These are phyloP conservation scores for Trachelus stipa DNA, from an alignment of 2,888 invertebrate genomes.

Conservation along the genomic window DNA sequence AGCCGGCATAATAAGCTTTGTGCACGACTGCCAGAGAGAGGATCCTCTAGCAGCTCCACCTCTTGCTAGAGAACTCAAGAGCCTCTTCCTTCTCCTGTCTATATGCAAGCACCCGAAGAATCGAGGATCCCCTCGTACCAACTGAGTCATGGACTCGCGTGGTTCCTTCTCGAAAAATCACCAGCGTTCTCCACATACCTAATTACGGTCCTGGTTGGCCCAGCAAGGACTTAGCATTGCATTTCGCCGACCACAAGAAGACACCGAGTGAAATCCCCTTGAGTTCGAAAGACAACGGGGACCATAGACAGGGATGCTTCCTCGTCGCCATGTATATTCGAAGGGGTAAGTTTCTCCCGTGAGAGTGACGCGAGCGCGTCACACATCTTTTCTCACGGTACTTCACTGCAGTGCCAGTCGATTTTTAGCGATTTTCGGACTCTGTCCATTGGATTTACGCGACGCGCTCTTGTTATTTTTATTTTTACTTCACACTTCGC, in stretches of 20 bases:
- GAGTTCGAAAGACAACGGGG: background rate
- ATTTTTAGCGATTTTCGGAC: background rate
- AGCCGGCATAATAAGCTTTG: slow-evolving; percentile 59
- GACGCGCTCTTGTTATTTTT: background rate
- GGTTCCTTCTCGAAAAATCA: slow-evolving; percentile 3
- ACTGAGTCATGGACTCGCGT: background rate
- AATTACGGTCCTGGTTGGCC: background rate
- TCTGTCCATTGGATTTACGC: background rate
- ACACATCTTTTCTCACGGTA: background rate
- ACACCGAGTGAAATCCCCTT: background rate
- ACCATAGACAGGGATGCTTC: background rate
- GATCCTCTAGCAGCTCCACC: slow-evolving; percentile 31
- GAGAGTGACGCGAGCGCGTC: background rate
- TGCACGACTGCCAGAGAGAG: slow-evolving; percentile 43
- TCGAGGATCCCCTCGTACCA: slow-evolving; percentile 36
- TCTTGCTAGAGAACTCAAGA: slow-evolving; percentile 28
- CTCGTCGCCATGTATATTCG: too few relatives aligned
- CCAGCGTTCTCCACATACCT: background rate
- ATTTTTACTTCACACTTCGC: background rate
- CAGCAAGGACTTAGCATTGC: background rate
- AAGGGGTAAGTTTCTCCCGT: background rate
- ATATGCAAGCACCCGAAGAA: slow-evolving; percentile 41
- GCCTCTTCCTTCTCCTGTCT: slow-evolving; percentile 30
- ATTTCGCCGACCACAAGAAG: background rate
- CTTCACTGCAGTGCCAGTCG: background rate